Evolutionary conservation across 2,113 vertebrate genomes (phyloP), one percentile per base, ranked within the genome.

Genomic region (Rattus norvegicus): DNA sequence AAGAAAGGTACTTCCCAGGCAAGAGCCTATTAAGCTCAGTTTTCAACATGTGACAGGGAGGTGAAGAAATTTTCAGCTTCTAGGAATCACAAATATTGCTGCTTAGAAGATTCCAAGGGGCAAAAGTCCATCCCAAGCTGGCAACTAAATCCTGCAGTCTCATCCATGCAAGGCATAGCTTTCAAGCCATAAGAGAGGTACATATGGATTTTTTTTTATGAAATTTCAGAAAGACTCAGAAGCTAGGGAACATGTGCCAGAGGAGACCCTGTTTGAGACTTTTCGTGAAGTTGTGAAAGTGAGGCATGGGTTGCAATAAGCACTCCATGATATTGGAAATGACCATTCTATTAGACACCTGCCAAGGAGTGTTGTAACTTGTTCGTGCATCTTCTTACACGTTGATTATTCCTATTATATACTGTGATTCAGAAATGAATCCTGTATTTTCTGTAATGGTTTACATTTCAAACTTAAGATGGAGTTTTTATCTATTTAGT

Each of bases 401-500:
- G 1, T 13, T 63, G 13, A 80, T 94, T 92, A 75, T 10, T 80
- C 69, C 87, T 88, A 65, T n/a, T 95, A 67, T 75, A 88, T 52
- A 91, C 95, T 85, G 28, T 17, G 12, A 8, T 6, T 69, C 52
- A 88, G 28, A 67, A 87, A 7, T 76, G n/a, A 88, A 89, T 85
- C 47, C 33, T 91, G 7, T 54, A n/a, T 56, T 93, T 95, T 95
- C 26, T 93, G 88, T 16, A 70, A 17, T 90, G 30, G 54, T 13
- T 85, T 88, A 11, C 39, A 22, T 77, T 95, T 94, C 12, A 94
- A 19, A 86, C 91, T 86, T 93, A 91, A 93, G 47, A 70, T 86
- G 7, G n/a, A 92, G 77, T 13, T 33, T 85, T 88, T 88, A 92
- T 54, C 13, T 94, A 28, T 24, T 95, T 16, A 90, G 12, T 33